A percentile compares a stretch with the other conserved stretches of the same genome.
Evolutionary conservation across 2,888 invertebrate species (phyloP).

Genomic region (Fissipunctia ypsillon): DNA sequence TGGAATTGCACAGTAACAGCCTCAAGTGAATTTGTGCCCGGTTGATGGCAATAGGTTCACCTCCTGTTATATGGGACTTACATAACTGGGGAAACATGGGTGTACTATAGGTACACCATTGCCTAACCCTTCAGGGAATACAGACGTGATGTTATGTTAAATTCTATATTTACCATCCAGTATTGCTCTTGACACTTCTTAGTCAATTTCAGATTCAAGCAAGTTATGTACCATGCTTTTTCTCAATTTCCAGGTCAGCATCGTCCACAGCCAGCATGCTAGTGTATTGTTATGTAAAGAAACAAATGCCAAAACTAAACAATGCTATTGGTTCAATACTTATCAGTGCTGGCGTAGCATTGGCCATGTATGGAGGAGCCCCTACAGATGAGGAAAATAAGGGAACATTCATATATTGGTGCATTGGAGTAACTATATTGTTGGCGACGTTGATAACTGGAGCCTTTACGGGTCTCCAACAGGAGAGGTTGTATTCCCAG

Average conservation of each 20-base stretch:
- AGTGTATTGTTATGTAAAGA: conserved; percentile 82
- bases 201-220: background rate
- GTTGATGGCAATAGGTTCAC: too few relatives aligned
- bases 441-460: conserved; percentile 82
- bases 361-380: conserved; percentile 86
- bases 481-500: conserved; percentile 83
- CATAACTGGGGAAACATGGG: too few relatives aligned
- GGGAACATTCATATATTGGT: conserved; percentile 83
- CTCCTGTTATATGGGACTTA: too few relatives aligned
- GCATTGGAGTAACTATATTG: conserved; percentile 82
- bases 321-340: conserved; percentile 83
- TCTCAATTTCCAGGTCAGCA: conserved; percentile 79
- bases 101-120: too few relatives aligned
- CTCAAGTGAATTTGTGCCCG: too few relatives aligned
- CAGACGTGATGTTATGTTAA: too few relatives aligned
- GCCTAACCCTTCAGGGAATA: too few relatives aligned
- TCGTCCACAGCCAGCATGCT: conserved; percentile 87
- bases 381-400: conserved; percentile 77
- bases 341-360: conserved; percentile 81
- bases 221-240: background rate
- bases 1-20: too few relatives aligned
- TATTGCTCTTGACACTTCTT: background rate
- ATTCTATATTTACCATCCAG: background rate
- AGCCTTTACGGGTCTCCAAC: conserved; percentile 85
- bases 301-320: conserved; percentile 77